These are phyloP conservation scores for Halcyon leucocephala DNA, from an alignment of 2,797 vertebrate genomes.

Conservation along the genomic window DNA sequence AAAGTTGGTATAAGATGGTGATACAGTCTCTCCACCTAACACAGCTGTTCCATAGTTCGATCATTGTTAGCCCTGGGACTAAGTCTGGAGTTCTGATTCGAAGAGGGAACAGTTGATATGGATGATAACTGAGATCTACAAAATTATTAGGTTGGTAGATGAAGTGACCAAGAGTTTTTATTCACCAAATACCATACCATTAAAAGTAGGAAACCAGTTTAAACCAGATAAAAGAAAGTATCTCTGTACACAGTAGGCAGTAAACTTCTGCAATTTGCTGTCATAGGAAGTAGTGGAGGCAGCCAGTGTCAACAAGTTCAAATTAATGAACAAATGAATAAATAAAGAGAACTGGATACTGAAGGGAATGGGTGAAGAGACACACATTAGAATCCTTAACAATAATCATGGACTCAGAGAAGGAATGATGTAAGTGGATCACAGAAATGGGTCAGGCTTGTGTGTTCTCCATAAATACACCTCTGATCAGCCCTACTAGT, in stretches of 20 bases:
- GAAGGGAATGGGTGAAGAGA: not conserved
- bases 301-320: not conserved
- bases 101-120: not conserved
- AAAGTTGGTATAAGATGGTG: not conserved
- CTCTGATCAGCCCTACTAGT: fast-evolving
- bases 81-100: not conserved
- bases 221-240: not conserved
- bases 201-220: not conserved
- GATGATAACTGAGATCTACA: not conserved
- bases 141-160: not conserved
- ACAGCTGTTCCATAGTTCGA: not conserved
- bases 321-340: not conserved
- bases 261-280: not conserved
- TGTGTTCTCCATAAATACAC: not conserved
- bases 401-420: not conserved
- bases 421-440: not conserved
- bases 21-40: not conserved
- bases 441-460: not conserved
- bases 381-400: not conserved
- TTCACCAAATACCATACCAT: not conserved
- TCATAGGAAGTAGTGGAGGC: not conserved
- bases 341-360: not conserved
- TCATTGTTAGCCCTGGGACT: not conserved
- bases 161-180: not conserved
- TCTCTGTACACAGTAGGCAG: not conserved